Base-by-base conservation (phyloP, 2,888 invertebrate species). In the Anodontia alba region DNA sequence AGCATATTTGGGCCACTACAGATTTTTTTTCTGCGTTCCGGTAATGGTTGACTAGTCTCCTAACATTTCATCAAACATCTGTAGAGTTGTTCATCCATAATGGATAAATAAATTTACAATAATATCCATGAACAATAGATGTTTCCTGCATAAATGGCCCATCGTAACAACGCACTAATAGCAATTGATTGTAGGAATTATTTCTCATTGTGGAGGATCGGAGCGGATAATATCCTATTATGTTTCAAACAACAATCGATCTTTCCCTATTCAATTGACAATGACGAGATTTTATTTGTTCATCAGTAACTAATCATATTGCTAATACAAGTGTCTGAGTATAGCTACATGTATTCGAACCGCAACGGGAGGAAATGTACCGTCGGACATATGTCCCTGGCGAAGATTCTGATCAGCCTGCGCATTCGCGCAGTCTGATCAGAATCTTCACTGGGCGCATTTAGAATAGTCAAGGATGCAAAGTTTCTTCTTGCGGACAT, bases 271-370 rank as follows among this genome's bases (percentile, higher is more conserved):
- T 62, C 33, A 62, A 20, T 62, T 62, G 62, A 33, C 62, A 62
- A 62, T 62, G 23, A 33, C 62, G 33, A 20, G 62, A 54, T 33
- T 62, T 33, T 62, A 62, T 62, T 62, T 62, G 33, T 33, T 62
- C 62, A 62, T 62, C 62, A 62, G 62, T 62, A 62, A 62, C 62
- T 20, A 62, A 62, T 12, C 33, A 20, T 33, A 17, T 20, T 10
- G 20, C 29, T 7, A 54, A 23, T 62, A 62, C 20, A 33, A 33
- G 23, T 23, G 17, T 8, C 57, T 57, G 57, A 57, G 23, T 57
- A 57, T 57, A 17, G 57, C 29, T 17, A 17, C 26, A 29, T 29
- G 20, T 26, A 17, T 20, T 57, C 29, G 5, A 57, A n/a, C n/a
- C n/a, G n/a, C n/a, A n/a, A n/a, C n/a, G n/a, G n/a, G n/a, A n/a